These are phyloP conservation scores for Aleiodes leptofemur DNA, from an alignment of 2,888 invertebrate species.

Conservation along the genomic window DNA sequence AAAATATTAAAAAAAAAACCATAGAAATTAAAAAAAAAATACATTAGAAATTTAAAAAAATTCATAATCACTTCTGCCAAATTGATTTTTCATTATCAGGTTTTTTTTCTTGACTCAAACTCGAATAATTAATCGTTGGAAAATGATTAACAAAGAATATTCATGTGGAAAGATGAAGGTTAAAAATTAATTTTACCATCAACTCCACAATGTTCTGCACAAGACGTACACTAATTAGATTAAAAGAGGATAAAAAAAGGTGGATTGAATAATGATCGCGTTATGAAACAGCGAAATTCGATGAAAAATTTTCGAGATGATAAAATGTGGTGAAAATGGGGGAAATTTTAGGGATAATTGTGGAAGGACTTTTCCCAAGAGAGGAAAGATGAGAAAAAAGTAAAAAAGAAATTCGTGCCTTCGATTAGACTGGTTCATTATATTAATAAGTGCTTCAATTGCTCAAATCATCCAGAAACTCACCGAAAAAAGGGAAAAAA, in stretches of 20 bases:
- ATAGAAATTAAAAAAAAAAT: no score
- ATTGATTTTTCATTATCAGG: no score
- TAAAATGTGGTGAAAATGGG: not conserved
- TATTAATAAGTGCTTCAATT: not conserved
- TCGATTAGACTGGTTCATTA: not conserved
- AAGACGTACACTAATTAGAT: constrained; percentile 6
- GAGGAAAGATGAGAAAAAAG: not conserved
- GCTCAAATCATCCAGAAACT: constrained; percentile 3
- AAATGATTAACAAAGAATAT: constrained; percentile 5
- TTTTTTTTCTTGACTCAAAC: not conserved
- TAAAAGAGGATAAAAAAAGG: not conserved
- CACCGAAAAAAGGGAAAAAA: not conserved
- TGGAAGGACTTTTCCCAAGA: constrained; percentile 1
- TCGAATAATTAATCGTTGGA: not conserved
- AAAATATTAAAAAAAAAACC: no score
- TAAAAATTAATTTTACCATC: not conserved
- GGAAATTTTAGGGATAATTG: not conserved
- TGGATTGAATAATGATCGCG: not conserved
- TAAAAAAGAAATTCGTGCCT: not conserved
- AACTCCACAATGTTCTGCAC: not conserved
- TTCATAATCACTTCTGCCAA: no score
- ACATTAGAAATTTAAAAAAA: no score
- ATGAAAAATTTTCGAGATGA: not conserved
- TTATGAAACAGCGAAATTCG: constrained; percentile 8
- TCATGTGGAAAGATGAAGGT: not conserved